phyloP scores from a whole-genome alignment of 2,888 invertebrate genomes.

The Heliconius ethilla region DNA sequence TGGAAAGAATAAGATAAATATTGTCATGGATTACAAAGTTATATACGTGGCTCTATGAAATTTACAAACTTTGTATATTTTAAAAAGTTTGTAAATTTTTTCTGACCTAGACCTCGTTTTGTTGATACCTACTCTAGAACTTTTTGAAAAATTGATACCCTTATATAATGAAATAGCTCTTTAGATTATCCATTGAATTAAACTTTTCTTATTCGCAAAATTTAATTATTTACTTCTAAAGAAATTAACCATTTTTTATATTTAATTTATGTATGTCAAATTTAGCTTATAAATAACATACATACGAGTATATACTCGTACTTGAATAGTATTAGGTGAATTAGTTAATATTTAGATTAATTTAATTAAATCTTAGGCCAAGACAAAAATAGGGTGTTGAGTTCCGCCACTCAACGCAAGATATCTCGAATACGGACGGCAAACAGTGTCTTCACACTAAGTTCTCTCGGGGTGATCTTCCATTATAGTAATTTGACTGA shows the following conservation, averaged over 20 bases:
- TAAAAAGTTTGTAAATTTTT: neutral
- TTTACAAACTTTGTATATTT: constrained; percentile 11
- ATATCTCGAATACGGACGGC: no score
- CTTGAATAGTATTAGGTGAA: no score
- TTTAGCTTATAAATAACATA: no score
- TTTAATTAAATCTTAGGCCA: no score
- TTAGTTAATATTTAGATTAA: neutral
- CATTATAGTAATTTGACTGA: no score
- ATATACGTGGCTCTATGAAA: constrained; percentile 10
- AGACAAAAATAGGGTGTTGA: no score
- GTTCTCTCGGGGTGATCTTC: no score
- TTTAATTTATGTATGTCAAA: no score
- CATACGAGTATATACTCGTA: no score
- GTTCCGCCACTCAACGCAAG: no score
- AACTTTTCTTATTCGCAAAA: neutral
- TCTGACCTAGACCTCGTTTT: neutral
- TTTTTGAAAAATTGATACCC: neutral
- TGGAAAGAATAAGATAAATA: constrained; percentile 31
- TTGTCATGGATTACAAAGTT: constrained; percentile 25
- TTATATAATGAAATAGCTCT: neutral
- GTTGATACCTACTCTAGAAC: neutral
- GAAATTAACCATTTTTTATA: no score
- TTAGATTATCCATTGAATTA: neutral
- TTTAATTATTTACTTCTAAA: neutral
- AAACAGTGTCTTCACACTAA: neutral